Conservation (phyloP, 2,797 vertebrate species). For the Lepidocolaptes lacrymiger region DNA sequence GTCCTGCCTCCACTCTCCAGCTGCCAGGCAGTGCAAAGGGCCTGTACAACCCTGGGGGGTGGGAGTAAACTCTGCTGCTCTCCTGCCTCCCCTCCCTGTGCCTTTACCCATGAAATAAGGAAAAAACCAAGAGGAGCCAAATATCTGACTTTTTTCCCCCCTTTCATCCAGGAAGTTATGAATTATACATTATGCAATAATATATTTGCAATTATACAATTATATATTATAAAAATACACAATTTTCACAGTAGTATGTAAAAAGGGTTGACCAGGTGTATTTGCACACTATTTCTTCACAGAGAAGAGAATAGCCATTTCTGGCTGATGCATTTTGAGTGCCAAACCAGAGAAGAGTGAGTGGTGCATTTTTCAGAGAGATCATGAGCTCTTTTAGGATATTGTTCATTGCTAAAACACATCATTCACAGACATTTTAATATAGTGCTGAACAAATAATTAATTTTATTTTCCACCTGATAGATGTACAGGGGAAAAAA, state of each 20-base stretch:
- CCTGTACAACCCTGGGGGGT: no score
- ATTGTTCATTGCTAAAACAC: neutral
- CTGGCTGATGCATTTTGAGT: neutral
- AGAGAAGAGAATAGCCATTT: neutral
- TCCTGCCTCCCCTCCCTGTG: neutral
- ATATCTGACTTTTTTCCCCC: neutral
- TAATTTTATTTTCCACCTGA: neutral
- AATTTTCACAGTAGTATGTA: neutral
- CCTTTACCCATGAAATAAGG: neutral
- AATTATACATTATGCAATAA: neutral
- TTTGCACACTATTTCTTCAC: neutral
- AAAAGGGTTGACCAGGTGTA: neutral
- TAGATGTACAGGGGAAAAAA: fast-evolving
- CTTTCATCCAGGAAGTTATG: neutral
- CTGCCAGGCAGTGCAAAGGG: neutral
- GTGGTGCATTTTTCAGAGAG: fast-evolving
- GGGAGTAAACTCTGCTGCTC: neutral
- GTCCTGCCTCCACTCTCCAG: neutral
- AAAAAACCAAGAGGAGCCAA: neutral
- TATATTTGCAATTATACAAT: neutral
- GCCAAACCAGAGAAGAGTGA: neutral
- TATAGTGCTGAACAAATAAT: neutral
- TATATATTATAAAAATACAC: neutral
- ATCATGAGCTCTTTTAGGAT: neutral
- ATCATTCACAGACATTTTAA: neutral